Conservation (phyloP, 2,797 vertebrate genomes). For the Xenopus petersii region DNA sequence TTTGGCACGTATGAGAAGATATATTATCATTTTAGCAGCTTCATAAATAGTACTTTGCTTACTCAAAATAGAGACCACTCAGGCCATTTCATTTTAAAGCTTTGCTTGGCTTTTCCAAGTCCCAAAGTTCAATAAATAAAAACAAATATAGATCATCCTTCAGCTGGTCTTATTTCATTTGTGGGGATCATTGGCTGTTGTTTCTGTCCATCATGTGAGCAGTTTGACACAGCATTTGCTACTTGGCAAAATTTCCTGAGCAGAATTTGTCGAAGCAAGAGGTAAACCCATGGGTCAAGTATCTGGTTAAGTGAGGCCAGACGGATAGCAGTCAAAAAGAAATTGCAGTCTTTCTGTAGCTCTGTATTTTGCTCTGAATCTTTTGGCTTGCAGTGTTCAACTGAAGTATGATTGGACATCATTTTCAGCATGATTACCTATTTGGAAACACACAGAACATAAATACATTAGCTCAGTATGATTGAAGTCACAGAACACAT, state of each 20-base stretch:
- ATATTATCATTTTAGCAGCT: slow-evolving; percentile 34
- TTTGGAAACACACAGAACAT: slow-evolving; percentile 41
- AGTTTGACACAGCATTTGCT: slow-evolving; percentile 83
- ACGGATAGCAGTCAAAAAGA: slow-evolving; percentile 85
- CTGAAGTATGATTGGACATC: slow-evolving; percentile 76
- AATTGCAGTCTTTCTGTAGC: slow-evolving; percentile 73
- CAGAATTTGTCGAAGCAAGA: slow-evolving; percentile 90
- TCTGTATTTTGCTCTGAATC: slow-evolving; percentile 44
- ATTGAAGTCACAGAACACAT: neutral
- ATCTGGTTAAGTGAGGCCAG: slow-evolving; percentile 97
- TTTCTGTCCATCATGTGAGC: slow-evolving; percentile 72
- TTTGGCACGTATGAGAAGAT: slow-evolving; percentile 32
- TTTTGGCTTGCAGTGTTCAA: slow-evolving; percentile 72
- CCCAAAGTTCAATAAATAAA: neutral
- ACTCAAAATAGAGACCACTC: neutral
- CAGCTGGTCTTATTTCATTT: slow-evolving; percentile 53
- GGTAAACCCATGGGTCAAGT: slow-evolving; percentile 95
- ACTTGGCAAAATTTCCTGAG: slow-evolving; percentile 86
- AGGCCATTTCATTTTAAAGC: slow-evolving; percentile 33
- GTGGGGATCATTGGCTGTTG: slow-evolving; percentile 61
- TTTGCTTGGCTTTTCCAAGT: neutral
- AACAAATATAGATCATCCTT: slow-evolving; percentile 51
- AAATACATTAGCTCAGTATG: neutral
- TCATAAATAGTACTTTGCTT: slow-evolving; percentile 16
- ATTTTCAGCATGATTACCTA: slow-evolving; percentile 89